A percentile compares a stretch with the other conserved stretches of the same genome.
These are phyloP conservation scores for Sander vitreus DNA, from an alignment of 2,113 vertebrate genomes.

Conservation along the genomic window DNA sequence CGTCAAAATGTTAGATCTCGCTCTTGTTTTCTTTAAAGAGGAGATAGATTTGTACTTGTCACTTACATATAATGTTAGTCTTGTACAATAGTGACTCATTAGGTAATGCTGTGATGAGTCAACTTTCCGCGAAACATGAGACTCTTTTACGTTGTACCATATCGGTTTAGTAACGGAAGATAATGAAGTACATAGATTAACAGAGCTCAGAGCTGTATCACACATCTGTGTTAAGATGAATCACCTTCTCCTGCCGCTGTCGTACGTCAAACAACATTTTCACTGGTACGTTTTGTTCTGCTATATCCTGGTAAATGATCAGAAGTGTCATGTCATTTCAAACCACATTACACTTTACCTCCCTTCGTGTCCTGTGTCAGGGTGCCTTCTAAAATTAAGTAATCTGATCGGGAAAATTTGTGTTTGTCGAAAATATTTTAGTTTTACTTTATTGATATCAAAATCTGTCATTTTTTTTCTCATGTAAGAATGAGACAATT, in stretches of 20 bases:
- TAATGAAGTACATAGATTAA: conserved; percentile 19
- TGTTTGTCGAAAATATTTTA: not conserved
- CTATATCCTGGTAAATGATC: conserved; percentile 13
- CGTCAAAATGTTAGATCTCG: not conserved
- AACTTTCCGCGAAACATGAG: conserved; percentile 16
- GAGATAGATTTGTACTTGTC: conserved; percentile 22
- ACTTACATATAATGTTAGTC: not conserved
- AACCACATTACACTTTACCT: conserved; percentile 15
- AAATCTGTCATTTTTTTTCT: not conserved
- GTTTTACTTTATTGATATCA: not conserved
- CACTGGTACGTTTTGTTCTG: conserved; percentile 11
- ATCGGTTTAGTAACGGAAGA: conserved; percentile 3
- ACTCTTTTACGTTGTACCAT: conserved; percentile 7
- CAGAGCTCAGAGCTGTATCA: conserved; percentile 10
- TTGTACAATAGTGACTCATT: conserved; percentile 17
- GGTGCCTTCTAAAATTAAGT: not conserved
- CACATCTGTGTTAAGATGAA: conserved; percentile 19
- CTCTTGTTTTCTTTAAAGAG: conserved; percentile 23
- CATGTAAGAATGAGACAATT: not conserved
- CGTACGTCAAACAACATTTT: not conserved
- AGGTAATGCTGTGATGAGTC: conserved; percentile 17
- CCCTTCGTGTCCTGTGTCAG: not conserved
- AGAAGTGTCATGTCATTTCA: conserved; percentile 19
- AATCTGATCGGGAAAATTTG: not conserved
- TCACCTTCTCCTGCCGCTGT: conserved; percentile 7